These are phyloP conservation scores for Danaus chrysippus DNA, from an alignment of 2,888 invertebrate genomes.

Conservation along the genomic window DNA sequence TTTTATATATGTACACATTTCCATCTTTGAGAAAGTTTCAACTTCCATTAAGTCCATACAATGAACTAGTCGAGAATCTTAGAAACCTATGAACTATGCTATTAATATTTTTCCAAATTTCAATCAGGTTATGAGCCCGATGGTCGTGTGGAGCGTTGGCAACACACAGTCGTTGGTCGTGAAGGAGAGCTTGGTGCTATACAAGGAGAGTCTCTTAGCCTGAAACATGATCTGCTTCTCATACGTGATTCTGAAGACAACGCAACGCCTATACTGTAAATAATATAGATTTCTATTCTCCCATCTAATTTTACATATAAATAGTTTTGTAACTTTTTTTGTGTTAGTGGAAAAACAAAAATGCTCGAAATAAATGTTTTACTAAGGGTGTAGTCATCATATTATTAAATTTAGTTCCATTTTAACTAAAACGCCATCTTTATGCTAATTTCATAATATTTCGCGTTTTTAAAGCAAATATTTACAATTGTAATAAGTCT, in stretches of 20 bases:
- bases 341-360: too few relatives aligned
- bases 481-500: too few relatives aligned
- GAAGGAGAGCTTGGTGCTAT: constrained; percentile 54
- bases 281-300: neutral
- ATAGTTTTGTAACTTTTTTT: neutral
- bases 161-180: constrained; percentile 45
- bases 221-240: constrained; percentile 56
- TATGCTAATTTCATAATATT: too few relatives aligned
- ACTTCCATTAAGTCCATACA: too few relatives aligned
- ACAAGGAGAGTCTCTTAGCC: constrained; percentile 53
- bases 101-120: neutral
- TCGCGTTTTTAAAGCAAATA: too few relatives aligned
- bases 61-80: too few relatives aligned
- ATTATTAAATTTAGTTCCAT: too few relatives aligned
- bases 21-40: too few relatives aligned
- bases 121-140: constrained; percentile 43
- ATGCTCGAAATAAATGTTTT: too few relatives aligned
- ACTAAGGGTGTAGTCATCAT: too few relatives aligned
- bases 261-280: constrained; percentile 49
- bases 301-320: neutral
- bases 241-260: constrained; percentile 41
- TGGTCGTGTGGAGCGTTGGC: constrained; percentile 49
- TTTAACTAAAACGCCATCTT: too few relatives aligned
- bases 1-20: too few relatives aligned
- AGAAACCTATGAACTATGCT: neutral